A percentile compares a stretch with the other conserved stretches of the same genome.
These are phyloP conservation scores for Anorthoa munda DNA, from an alignment of 2,888 invertebrate species.

Conservation along the genomic window DNA sequence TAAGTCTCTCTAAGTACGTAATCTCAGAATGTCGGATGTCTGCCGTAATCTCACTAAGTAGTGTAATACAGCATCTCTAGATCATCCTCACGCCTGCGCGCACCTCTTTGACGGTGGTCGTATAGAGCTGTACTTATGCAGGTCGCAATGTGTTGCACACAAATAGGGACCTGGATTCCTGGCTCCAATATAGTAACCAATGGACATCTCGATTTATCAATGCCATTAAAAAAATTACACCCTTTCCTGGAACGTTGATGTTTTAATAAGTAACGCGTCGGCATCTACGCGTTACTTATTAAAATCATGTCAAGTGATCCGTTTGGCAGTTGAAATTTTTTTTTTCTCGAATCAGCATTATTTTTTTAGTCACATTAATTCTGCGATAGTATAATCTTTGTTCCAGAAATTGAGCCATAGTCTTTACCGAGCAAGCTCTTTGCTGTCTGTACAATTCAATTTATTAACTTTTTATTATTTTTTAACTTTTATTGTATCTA, in stretches of 20 bases:
- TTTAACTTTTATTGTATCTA: too few relatives aligned
- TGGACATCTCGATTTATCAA: too few relatives aligned
- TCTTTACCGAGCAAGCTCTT: too few relatives aligned
- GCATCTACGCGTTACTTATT: background rate
- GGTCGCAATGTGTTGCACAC: background rate
- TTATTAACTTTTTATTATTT: too few relatives aligned
- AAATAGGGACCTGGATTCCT: background rate
- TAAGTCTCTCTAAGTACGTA: background rate
- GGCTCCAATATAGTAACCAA: background rate
- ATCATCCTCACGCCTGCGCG: background rate
- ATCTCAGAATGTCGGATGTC: background rate
- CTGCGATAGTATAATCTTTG: too few relatives aligned
- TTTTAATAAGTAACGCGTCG: too few relatives aligned
- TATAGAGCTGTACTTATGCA: background rate
- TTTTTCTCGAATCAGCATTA: too few relatives aligned
- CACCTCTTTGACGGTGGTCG: too few relatives aligned
- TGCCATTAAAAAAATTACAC: background rate
- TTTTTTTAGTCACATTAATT: too few relatives aligned
- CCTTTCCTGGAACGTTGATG: too few relatives aligned
- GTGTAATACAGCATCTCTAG: background rate
- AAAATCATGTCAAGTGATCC: background rate
- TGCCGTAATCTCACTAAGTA: constrained; percentile 5
- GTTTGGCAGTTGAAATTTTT: background rate
- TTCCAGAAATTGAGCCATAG: too few relatives aligned
- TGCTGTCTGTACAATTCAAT: too few relatives aligned